Base-by-base conservation (phyloP, 2,888 invertebrate species). In the Seira ritae region DNA sequence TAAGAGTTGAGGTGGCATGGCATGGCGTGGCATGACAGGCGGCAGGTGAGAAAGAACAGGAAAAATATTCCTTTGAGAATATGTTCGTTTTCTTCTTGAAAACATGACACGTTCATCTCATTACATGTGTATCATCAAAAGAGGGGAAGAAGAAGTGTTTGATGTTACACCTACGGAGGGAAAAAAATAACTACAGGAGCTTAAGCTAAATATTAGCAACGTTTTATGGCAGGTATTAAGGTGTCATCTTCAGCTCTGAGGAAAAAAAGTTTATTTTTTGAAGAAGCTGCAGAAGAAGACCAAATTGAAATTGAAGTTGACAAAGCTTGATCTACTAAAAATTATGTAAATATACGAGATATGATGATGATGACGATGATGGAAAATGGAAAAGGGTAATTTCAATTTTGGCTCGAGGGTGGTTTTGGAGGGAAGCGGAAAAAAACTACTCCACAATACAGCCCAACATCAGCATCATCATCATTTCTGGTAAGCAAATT, bases 21-120 rank as follows among this genome's bases (percentile, higher is more conserved):
- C 31, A 31, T 4, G 31, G 31, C 8, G 31, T n/a, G n/a, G n/a
- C n/a, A n/a, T n/a, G n/a, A 42, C 4, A 50, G 50, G 50, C 12
- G 50, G 50, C 50, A 50, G 50, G 50, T 50, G 50, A 50, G 50
- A 50, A 15, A n/a, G 15, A 8, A 12, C 50, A n/a, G 2, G 15
- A n/a, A 12, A 50, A 50, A 50, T n/a, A 3, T 50, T 50, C 50
- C 50, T 50, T 50, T 50, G 50, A 50, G 50, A 50, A 50, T 50
- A 50, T 15, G 6, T 50, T 15, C 17, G 3, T 50, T 15, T 15
- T 15, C 50, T 50, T n/a, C 42, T 42, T 12, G n/a, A n/a, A 8
- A 31, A 50, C 50, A 50, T n/a, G 50, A 50, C 50, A 50, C 50
- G 50, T 50, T 50, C 50, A 50, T 50, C 50, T 50, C 50, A 50